phyloP scores from a whole-genome alignment of 2,888 invertebrate species.

The Morpho helenor region DNA sequence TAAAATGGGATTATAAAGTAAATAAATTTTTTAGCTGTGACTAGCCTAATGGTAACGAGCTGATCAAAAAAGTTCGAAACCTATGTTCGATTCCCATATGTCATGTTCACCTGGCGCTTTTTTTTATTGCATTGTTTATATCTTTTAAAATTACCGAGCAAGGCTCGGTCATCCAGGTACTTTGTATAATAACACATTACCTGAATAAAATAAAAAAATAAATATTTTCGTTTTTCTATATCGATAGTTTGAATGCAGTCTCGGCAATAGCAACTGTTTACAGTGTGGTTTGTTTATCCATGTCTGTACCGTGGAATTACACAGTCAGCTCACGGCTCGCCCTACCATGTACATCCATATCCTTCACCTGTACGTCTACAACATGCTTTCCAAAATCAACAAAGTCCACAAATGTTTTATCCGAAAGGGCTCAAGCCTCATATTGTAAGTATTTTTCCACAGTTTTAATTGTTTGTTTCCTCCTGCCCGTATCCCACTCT shows the following conservation, averaged over 20 bases:
- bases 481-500: too few species aligned
- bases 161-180: background rate
- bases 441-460: conserved; percentile 59
- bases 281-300: conserved; percentile 65
- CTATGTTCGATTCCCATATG: too few species aligned
- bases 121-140: too few species aligned
- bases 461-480: too few species aligned
- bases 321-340: conserved; percentile 82
- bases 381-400: conserved; percentile 80
- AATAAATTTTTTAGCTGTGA: too few species aligned
- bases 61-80: too few species aligned
- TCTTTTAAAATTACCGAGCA: background rate
- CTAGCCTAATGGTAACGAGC: too few species aligned
- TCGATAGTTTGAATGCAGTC: conserved; percentile 1
- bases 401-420: conserved; percentile 80
- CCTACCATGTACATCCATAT: conserved; percentile 87
- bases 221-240: background rate
- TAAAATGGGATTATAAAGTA: too few species aligned
- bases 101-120: too few species aligned
- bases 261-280: conserved; percentile 53
- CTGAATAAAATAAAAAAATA: too few species aligned
- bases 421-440: conserved; percentile 81
- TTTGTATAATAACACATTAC: background rate
- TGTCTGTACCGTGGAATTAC: conserved; percentile 67
- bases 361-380: conserved; percentile 80